Percentiles rank a stretch among this genome's conserved stretches.
Conservation (phyloP, 2,113 vertebrate genomes). For the Pithys albifrons region DNA sequence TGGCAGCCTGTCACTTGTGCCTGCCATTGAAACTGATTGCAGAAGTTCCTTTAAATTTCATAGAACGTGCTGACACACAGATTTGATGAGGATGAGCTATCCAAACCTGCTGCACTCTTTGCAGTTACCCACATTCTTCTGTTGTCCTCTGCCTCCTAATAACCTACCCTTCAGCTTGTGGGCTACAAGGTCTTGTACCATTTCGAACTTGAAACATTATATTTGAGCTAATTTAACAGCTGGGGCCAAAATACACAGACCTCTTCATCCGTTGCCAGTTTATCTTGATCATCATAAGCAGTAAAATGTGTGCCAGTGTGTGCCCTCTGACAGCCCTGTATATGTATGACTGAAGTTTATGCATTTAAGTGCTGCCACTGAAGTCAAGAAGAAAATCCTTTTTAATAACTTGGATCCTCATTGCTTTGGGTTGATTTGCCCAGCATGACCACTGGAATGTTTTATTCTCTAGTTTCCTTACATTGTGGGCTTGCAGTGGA, state of each 20-base stretch:
- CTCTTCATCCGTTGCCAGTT: background rate
- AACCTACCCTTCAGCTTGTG: background rate
- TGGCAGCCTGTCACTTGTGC: background rate
- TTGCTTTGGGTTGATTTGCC: background rate
- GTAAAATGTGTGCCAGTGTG: background rate
- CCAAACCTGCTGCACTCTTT: background rate
- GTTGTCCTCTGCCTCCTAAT: background rate
- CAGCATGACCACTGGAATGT: background rate
- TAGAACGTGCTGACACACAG: background rate
- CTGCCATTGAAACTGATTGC: background rate
- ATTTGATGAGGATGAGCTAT: background rate
- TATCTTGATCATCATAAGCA: background rate
- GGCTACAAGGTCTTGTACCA: background rate
- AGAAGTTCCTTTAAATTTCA: background rate
- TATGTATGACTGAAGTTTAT: background rate
- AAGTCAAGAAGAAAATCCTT: background rate
- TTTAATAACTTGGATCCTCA: background rate
- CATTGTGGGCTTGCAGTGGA: background rate
- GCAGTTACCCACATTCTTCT: background rate
- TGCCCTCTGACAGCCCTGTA: background rate
- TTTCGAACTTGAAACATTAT: background rate
- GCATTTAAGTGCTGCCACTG: background rate
- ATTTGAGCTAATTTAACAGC: background rate
- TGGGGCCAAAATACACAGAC: background rate
- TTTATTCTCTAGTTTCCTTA: background rate